Evolutionary conservation across 2,888 invertebrate genomes (phyloP), one percentile per base, ranked within the genome.

Genomic region (Leptinotarsa juncta): DNA sequence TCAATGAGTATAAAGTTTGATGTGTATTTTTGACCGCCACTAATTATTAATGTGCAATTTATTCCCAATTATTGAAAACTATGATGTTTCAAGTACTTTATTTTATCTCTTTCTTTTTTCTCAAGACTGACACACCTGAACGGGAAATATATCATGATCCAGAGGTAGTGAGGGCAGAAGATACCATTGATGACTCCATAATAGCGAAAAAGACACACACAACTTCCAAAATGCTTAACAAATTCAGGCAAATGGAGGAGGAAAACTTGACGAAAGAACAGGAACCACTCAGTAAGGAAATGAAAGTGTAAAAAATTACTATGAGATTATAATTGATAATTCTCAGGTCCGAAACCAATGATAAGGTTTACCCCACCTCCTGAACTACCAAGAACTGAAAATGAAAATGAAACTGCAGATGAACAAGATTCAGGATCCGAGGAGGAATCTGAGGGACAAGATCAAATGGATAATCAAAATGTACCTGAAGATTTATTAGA

Each of bases 321-420:
- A 3, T 16, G n/a, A 51, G 5, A n/a, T 51, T 1, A 15, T n/a
- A 51, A 51, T 67, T 51, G 10, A 12, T 4, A 20, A 70, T 66
- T 74, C 76, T 14, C 65, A 84, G 88, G 94, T 15, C 95, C 93
- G 0, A 95, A 95, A 85, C 96, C 97, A 0, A 87, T 97, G 77
- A 97, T 96, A 87, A 90, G 96, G 74, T 97, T 97, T 88, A 97
- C 97, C 0, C 97, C 97, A 2, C 97, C 97, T 0, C 95, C 95
- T 18, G 95, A 95, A 78, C 88, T 88, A 0, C 81, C 87, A 10
- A 84, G 86, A 66, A 81, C 83, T 3, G 87, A 88, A 76, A 79
- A 80, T 4, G 83, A 83, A 14, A 86, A 86, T 71, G 86, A 85
- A 20, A 90, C 89, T 71, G 89, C 87, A 79, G 10, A 12, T 42